Evolutionary conservation across 2,113 vertebrate species (phyloP), one percentile per base, ranked within the genome.

Genomic region (Butastur rufipennis): DNA sequence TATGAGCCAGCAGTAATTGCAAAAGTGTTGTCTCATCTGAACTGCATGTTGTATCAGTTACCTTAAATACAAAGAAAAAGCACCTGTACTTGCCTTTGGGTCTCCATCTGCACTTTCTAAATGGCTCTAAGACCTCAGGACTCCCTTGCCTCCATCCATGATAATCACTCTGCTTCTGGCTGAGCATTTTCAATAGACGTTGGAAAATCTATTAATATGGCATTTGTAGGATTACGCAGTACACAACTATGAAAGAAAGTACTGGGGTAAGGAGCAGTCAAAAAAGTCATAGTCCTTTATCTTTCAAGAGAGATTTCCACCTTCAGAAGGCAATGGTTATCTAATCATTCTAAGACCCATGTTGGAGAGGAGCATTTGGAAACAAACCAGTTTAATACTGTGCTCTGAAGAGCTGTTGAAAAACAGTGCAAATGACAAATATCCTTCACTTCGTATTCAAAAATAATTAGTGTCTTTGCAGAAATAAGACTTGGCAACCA

Each of bases 21-120:
- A 93, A 96, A 97, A 65, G 21, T 96, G 38, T 84, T 87, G 53
- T 90, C 90, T 97, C 84, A 82, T 83, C 85, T 94, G 43, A 96
- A 17, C 12, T 66, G 13, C 75, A 80, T 77, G 74, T 96, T 43
- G 45, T 71, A 80, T 68, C 72, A 50, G 3, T 56, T 77, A 62
- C 67, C n/a, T 36, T 55, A 83, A 83, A 79, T 34, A 74, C 26
- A 36, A 80, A 74, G 13, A 53, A 63, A 93, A 94, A 58, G 3
- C 29, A 81, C 50, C 50, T 70, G 17, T 47, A 50, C 16, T 40
- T 89, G 20, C 18, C 27, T 90, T 68, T 90, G 48, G 9, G 14
- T 56, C 32, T 74, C 38, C 74, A 86, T 42, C n/a, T 79, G 42
- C 26, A 34, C 27, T 93, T 91, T 67, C 75, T 87, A 88, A 85